phyloP scores from a whole-genome alignment of 2,797 vertebrate species.

The Graptemys geographica region DNA sequence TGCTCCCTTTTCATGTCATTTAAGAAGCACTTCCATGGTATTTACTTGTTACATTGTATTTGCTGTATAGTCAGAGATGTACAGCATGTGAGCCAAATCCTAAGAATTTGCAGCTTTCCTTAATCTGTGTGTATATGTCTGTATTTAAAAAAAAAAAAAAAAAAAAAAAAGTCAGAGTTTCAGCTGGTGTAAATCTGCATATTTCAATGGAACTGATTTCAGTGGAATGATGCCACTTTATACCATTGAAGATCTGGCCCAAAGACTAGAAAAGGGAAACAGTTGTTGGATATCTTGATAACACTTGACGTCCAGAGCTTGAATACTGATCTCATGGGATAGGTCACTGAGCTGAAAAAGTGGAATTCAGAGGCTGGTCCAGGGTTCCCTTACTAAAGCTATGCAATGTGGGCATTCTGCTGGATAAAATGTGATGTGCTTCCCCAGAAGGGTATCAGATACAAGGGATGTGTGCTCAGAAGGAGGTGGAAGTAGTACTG shows the following conservation, averaged over 20 bases:
- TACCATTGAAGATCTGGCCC: neutral
- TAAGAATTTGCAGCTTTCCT: neutral
- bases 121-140: neutral
- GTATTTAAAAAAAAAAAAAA: neutral
- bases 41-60: neutral
- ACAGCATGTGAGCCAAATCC: neutral
- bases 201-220: neutral
- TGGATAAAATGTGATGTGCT: neutral
- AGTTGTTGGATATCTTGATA: neutral
- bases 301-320: neutral
- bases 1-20: slow-evolving; percentile 11
- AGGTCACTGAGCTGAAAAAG: neutral
- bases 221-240: neutral
- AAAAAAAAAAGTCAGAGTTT: neutral
- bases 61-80: neutral
- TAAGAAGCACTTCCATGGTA: neutral
- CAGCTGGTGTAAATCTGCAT: neutral
- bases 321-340: neutral
- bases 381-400: neutral
- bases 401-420: neutral
- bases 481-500: neutral
- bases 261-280: neutral
- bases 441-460: neutral
- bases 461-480: neutral
- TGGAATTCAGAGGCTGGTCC: neutral